Conservation (phyloP, 2,113 vertebrate species). For the Anarhynchus alexandrinus region DNA sequence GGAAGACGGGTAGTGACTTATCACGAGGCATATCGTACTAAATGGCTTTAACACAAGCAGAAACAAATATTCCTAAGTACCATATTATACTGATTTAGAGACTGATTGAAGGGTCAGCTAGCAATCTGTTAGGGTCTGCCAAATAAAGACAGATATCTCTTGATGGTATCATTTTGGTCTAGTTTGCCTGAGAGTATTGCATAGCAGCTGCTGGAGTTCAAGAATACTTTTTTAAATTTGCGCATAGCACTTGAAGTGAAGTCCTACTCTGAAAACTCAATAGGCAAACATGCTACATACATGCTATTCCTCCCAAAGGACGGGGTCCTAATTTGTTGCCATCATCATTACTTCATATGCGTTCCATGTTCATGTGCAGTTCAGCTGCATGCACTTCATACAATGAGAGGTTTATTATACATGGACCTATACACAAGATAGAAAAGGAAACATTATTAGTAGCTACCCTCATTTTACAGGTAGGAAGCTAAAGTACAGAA, state of each 20-base stretch:
- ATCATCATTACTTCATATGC: neutral
- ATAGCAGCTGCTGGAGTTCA: neutral
- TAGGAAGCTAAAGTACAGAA: neutral
- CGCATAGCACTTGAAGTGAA: neutral
- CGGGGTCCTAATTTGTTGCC: neutral
- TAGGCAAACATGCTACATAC: neutral
- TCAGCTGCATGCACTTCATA: neutral
- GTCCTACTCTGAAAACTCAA: neutral
- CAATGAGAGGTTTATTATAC: neutral
- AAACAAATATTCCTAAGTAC: neutral
- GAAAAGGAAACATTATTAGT: neutral
- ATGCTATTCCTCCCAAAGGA: neutral
- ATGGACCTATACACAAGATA: neutral
- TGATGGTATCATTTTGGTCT: neutral
- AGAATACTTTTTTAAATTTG: neutral
- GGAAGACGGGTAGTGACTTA: neutral
- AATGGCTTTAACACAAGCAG: slow-evolving; percentile 14
- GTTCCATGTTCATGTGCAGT: neutral
- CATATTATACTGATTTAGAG: neutral
- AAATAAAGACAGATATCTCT: neutral
- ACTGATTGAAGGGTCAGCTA: neutral
- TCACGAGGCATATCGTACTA: neutral
- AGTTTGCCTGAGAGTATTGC: neutral
- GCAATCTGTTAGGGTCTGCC: neutral
- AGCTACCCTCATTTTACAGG: neutral